Evolutionary conservation across 2,113 vertebrate genomes (phyloP), one percentile per base, ranked within the genome.

Genomic region (Cyprinus carpio): DNA sequence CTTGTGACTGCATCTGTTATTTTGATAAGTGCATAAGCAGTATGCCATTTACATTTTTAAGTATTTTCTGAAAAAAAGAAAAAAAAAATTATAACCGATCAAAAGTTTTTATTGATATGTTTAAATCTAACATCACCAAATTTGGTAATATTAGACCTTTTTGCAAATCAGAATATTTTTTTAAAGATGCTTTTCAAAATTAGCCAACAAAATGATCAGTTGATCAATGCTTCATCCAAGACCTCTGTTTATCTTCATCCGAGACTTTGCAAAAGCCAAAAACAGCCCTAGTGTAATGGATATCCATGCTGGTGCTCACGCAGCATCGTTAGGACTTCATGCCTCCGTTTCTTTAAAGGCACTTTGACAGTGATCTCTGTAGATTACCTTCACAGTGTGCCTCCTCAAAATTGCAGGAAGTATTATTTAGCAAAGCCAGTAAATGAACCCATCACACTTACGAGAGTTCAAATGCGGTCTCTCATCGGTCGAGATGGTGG

Each of bases 321-420:
- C 37, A 40, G 37, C 31, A 16, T 60, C 8, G 4, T n/a, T 81
- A 62, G 60, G 37, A 81, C 23, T 81, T 65, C 29, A 40, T 86
- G 58, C 9, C 40, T 43, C 49, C 15, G 4, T 16, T 51, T 51
- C 13, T 29, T 76, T 75, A 86, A 27, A 62, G 16, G 80, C 40
- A 82, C 20, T 54, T 67, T 12, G 15, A 23, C 54, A 15, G 6
- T 67, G 27, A 67, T 67, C 56, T 67, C 64, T 67, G 27, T 5
- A 75, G 7, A 60, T 83, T 71, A 34, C 34, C 58, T 34, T n/a
- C 37, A 60, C 34, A 51, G 37, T 7, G 6, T 6, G 5, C 5
- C 6, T 37, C 25, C 25, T 27, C 49, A n/a, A 29, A 75, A 65
- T 16, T 82, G 27, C 46, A 83, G 51, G 77, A 80, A 16, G 56